Evolutionary conservation across 2,113 vertebrate species (phyloP).

Genomic region (Pseudopodoces humilis): DNA sequence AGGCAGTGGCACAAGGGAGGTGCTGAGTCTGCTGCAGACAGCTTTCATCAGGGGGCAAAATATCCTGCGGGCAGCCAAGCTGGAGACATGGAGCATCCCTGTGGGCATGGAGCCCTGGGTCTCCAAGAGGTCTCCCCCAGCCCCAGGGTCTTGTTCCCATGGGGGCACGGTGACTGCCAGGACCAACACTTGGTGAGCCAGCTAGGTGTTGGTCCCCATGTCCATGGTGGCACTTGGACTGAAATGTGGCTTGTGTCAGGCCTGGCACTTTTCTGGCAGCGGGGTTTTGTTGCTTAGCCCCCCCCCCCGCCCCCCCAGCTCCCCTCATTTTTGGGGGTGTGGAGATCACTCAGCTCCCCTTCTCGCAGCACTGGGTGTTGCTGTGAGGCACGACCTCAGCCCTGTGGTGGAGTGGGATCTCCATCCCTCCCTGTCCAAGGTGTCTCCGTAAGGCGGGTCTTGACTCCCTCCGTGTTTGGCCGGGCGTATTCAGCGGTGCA

Average conservation of each 20-base stretch:
- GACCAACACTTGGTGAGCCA: fast-evolving
- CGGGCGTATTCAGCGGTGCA: too few species aligned
- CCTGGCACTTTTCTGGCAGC: neutral
- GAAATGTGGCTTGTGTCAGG: neutral
- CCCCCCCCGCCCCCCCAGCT: too few species aligned
- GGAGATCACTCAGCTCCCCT: neutral
- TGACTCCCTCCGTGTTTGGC: neutral
- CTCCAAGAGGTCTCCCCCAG: neutral
- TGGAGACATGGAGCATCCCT: neutral
- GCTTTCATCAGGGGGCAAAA: neutral
- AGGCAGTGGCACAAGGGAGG: neutral
- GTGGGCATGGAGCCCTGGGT: fast-evolving
- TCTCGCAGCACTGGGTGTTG: neutral
- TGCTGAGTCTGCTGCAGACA: neutral
- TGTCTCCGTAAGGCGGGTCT: neutral
- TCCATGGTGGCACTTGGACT: neutral
- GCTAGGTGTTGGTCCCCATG: neutral
- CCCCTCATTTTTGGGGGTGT: fast-evolving
- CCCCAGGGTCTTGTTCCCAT: neutral
- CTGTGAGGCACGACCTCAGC: neutral
- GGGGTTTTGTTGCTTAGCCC: too few species aligned
- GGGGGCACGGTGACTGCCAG: neutral
- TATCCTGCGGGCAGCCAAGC: neutral
- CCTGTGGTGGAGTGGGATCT: too few species aligned
- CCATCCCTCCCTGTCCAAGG: too few species aligned